Percentiles rank a stretch among this genome's conserved stretches.
Conservation (phyloP, 2,888 invertebrate genomes). For the Epirrita christyi region DNA sequence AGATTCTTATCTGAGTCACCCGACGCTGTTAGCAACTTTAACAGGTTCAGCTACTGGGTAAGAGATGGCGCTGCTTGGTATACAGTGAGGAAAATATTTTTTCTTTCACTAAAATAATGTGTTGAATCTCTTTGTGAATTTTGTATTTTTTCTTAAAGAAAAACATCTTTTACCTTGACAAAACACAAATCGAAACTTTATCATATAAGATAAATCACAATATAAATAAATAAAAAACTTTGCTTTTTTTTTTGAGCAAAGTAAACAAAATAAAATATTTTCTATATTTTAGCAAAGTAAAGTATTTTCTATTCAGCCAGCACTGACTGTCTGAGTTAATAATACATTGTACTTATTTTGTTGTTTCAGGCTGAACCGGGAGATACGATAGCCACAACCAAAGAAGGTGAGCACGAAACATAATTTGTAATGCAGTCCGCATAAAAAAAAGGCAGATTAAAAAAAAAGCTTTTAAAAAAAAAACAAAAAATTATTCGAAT, state of each 20-base stretch:
- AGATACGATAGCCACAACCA: constrained; percentile 93
- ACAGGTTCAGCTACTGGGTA: constrained; percentile 74
- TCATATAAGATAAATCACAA: too few species aligned
- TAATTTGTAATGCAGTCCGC: too few species aligned
- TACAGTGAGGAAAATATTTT: constrained; percentile 1
- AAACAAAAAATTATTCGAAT: too few species aligned
- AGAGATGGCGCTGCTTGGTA: constrained; percentile 70
- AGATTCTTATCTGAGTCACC: constrained; percentile 68
- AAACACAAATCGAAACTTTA: neutral
- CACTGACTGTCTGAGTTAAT: too few species aligned
- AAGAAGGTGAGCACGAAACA: constrained; percentile 90
- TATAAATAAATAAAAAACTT: too few species aligned
- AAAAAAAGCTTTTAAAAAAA: too few species aligned
- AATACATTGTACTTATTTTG: constrained; percentile 25
- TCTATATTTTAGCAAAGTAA: too few species aligned
- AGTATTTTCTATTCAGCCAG: too few species aligned
- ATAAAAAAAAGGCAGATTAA: too few species aligned
- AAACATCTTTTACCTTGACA: too few species aligned
- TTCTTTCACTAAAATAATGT: neutral
- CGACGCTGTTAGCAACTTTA: constrained; percentile 48
- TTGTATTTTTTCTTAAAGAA: neutral
- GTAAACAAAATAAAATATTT: too few species aligned
- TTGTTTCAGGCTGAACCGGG: constrained; percentile 88
- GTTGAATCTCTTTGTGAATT: neutral
- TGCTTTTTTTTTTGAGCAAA: too few species aligned